Base-by-base conservation (phyloP, 2,113 vertebrate genomes). In the Lophius piscatorius region DNA sequence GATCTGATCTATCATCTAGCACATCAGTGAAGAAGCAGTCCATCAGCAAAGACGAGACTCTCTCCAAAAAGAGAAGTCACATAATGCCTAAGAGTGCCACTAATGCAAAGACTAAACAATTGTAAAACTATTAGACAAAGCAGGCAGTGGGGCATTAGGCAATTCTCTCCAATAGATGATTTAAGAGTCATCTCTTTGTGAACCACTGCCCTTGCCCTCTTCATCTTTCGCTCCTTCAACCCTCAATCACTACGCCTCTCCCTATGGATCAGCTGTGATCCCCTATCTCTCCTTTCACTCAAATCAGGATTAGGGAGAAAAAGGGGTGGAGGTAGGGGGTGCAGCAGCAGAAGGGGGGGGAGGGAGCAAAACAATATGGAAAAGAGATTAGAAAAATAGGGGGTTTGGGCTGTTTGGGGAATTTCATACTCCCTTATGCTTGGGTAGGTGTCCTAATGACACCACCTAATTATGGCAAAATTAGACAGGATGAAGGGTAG, bases 381-480 rank as follows among this genome's bases (percentile, higher is more conserved):
- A 87, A 90, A 77, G 83, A 90, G 91, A 92, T 92, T 91, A 92
- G 88, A 90, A 91, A 31, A 90, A 87, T 79, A 72, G 83, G 87
- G 86, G 88, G 87, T 88, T 86, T 76, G 77, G 73, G 87, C 70
- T 6, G 86, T 87, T 88, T 87, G 75, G 88, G 90, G 91, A 91
- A 91, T 89, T 89, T 80, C 70, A 85, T 82, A 89, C 75, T 91
- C 89, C 88, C 85, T 63, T 78, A 84, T 86, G 90, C 82, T 90
- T 85, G 87, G 82, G 85, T 87, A 91, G 90, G 85, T 86, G 87
- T 88, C 84, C 85, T 89, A 90, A 91, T 90, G 90, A 91, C 84
- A 89, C 87, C 13, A 68, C 82, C 90, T 93, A 93, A 93, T 93
- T 93, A 92, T 90, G 87, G 86, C 84, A 88, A 90, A 88, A 92